Evolutionary conservation across 1,140 invertebrate species (phyloP).

Genomic region (Monochamus saltuarius): DNA sequence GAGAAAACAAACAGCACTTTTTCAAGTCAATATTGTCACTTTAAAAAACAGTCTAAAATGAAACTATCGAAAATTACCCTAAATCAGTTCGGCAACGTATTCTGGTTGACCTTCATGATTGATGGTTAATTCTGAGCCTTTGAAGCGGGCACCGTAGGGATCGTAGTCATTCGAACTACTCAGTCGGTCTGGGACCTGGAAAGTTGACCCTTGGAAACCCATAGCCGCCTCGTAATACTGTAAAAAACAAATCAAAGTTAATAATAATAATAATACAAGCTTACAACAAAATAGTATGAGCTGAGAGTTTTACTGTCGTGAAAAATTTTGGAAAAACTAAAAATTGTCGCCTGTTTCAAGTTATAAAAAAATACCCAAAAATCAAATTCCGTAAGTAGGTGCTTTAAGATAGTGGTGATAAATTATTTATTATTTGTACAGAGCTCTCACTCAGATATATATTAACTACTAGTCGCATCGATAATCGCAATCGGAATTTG

Average conservation of each 20-base stretch:
- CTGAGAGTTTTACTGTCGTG: too few species aligned
- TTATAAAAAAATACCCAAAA: too few species aligned
- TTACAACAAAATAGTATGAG: too few species aligned
- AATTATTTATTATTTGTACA: too few species aligned
- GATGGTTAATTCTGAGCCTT: slow-evolving; percentile 55
- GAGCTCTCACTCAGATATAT: too few species aligned
- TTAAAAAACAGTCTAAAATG: slow-evolving; percentile 11
- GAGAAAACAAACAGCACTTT: slow-evolving; percentile 17
- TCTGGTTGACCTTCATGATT: slow-evolving; percentile 68
- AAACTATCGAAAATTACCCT: slow-evolving; percentile 31
- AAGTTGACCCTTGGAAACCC: slow-evolving; percentile 71
- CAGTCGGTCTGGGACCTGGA: slow-evolving; percentile 61
- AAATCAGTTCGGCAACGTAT: slow-evolving; percentile 69
- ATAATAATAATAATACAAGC: too few species aligned
- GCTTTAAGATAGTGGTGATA: too few species aligned
- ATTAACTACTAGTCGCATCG: too few species aligned
- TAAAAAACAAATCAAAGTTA: slow-evolving; percentile 45
- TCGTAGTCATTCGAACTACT: slow-evolving; percentile 44
- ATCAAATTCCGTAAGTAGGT: too few species aligned
- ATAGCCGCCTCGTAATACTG: slow-evolving; percentile 66
- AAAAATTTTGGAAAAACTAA: too few species aligned
- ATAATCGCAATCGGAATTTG: too few species aligned
- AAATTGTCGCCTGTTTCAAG: too few species aligned
- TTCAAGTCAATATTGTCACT: slow-evolving; percentile 22
- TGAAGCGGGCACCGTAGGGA: slow-evolving; percentile 43